Conservation (phyloP, 2,113 vertebrate genomes). For the Elgaria multicarinata region DNA sequence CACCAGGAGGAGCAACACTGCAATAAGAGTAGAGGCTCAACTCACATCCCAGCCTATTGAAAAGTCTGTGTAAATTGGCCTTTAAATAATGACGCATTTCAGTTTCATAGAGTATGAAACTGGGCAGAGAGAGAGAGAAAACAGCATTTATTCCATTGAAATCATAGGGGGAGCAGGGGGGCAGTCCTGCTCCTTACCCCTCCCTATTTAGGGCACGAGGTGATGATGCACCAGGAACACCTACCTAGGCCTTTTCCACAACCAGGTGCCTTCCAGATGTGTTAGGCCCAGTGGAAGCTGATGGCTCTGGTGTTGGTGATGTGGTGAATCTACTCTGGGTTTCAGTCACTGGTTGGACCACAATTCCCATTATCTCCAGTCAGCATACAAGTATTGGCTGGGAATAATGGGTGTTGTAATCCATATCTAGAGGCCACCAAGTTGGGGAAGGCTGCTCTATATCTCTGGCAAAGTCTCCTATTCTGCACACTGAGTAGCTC, state of each 20-base stretch:
- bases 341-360: too few species aligned
- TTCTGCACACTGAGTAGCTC: too few species aligned
- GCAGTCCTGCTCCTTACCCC: neutral
- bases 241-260: neutral
- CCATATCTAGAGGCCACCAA: neutral
- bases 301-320: too few species aligned
- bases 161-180: too few species aligned
- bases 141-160: neutral
- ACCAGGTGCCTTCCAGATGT: too few species aligned
- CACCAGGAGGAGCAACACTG: too few species aligned
- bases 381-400: neutral
- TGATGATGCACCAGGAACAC: neutral
- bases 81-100: neutral
- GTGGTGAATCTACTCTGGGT: too few species aligned
- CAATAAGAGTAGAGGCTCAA: neutral
- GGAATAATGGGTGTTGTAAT: neutral
- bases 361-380: neutral
- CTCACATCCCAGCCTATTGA: neutral
- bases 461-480: neutral
- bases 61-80: neutral
- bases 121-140: neutral
- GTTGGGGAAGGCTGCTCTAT: neutral
- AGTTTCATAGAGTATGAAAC: neutral
- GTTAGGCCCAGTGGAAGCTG: neutral
- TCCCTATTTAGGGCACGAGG: neutral